phyloP scores from a whole-genome alignment of 2,113 vertebrate genomes.

The Eurystomus gularis region DNA sequence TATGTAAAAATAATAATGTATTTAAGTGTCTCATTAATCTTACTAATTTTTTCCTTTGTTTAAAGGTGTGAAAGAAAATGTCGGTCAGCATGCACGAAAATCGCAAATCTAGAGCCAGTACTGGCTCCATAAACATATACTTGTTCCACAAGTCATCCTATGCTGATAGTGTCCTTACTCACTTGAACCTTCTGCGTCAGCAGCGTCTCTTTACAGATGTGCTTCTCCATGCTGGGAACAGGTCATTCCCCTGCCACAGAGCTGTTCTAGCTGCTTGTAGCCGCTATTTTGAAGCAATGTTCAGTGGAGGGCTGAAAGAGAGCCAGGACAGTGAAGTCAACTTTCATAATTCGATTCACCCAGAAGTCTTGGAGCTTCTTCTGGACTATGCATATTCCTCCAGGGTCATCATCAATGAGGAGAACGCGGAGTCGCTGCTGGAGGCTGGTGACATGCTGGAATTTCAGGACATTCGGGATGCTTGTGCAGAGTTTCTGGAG shows the following conservation, averaged over 20 bases:
- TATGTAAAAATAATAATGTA: background rate
- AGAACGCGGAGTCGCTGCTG: constrained; percentile 80
- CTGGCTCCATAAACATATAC: constrained; percentile 84
- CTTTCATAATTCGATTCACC: constrained; percentile 83
- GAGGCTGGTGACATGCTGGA: constrained; percentile 84
- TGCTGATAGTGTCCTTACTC: constrained; percentile 83
- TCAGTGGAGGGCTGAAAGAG: constrained; percentile 82
- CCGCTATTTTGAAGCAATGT: constrained; percentile 85
- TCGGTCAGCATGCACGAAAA: constrained; percentile 85
- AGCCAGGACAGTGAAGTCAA: constrained; percentile 85
- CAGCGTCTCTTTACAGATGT: constrained; percentile 84
- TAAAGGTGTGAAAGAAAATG: constrained; percentile 81
- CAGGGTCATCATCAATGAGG: constrained; percentile 84
- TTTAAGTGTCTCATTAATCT: background rate
- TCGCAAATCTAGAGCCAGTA: constrained; percentile 83
- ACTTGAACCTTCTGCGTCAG: constrained; percentile 82
- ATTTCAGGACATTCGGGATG: constrained; percentile 83
- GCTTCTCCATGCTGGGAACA: constrained; percentile 80
- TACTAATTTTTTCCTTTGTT: constrained; percentile 24
- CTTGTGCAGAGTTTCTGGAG: constrained; percentile 83
- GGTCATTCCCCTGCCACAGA: constrained; percentile 83
- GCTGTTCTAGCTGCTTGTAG: constrained; percentile 83
- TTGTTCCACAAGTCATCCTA: constrained; percentile 86
- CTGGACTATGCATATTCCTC: constrained; percentile 84
- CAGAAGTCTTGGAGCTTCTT: constrained; percentile 81